Evolutionary conservation across 2,888 invertebrate species (phyloP).

Genomic region (Chaetogeoica ovagalla): DNA sequence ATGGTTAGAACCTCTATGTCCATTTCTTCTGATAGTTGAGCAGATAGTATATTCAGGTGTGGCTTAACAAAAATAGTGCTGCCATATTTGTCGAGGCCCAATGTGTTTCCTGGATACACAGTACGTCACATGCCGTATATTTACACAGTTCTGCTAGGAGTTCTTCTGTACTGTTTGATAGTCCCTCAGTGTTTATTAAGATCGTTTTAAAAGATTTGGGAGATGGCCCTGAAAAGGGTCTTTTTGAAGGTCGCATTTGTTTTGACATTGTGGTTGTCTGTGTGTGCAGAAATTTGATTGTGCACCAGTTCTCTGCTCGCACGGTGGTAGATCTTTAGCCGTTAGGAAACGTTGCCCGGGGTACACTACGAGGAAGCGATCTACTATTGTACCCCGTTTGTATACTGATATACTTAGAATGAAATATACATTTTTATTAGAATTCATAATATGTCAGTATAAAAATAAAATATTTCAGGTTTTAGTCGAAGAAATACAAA

Average conservation of each 20-base stretch:
- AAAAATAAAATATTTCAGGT: slow-evolving; percentile 21
- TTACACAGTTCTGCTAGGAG: background rate
- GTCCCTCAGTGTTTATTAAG: slow-evolving; percentile 2
- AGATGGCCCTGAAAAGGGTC: background rate
- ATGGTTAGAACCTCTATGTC: too few relatives aligned
- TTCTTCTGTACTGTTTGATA: background rate
- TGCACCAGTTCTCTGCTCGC: slow-evolving; percentile 2
- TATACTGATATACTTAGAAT: background rate
- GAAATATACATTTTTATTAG: background rate
- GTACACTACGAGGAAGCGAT: slow-evolving; percentile 8
- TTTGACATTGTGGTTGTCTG: slow-evolving; percentile 10
- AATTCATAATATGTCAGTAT: too few relatives aligned
- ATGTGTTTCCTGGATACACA: too few relatives aligned
- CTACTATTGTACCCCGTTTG: background rate
- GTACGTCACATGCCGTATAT: too few relatives aligned
- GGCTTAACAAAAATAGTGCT: too few relatives aligned
- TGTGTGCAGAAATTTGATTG: slow-evolving; percentile 4
- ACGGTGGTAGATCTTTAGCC: slow-evolving; percentile 1
- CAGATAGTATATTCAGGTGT: too few relatives aligned
- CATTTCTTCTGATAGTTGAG: background rate
- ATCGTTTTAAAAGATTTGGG: background rate
- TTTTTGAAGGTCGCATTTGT: background rate
- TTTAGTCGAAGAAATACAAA: slow-evolving; percentile 42
- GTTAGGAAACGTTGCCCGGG: background rate
- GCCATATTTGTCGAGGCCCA: background rate